phyloP scores from a whole-genome alignment of 2,888 invertebrate species.

The Netelia virgata region DNA sequence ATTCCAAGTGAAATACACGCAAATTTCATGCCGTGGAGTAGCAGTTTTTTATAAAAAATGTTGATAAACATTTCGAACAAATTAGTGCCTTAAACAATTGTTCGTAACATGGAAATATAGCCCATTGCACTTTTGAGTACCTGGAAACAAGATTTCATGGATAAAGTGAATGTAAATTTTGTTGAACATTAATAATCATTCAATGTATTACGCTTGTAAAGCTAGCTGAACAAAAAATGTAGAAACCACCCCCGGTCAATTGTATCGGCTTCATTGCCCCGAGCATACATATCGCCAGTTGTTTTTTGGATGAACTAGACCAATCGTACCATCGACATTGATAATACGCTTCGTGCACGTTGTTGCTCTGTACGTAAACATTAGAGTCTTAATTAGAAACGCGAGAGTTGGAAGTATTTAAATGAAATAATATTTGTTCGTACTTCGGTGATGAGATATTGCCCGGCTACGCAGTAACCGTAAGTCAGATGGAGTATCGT shows the following conservation, averaged over 20 bases:
- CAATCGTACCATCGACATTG: conserved; percentile 59
- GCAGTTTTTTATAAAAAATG: background rate
- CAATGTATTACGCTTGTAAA: conserved; percentile 54
- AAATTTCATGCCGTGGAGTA: background rate
- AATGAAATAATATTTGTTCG: background rate
- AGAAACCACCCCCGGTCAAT: conserved; percentile 60
- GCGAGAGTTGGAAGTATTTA: background rate
- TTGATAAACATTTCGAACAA: background rate
- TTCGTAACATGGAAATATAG: conserved; percentile 55
- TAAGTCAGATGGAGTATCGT: conserved; percentile 56
- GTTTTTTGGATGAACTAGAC: conserved; percentile 55
- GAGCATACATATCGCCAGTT: conserved; percentile 60
- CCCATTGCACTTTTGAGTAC: conserved; percentile 51
- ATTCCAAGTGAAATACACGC: background rate
- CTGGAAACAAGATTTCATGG: conserved; percentile 3
- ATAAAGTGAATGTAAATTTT: background rate
- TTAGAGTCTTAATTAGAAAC: background rate
- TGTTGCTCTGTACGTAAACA: conserved; percentile 45
- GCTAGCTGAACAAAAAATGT: conserved; percentile 53
- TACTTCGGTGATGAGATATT: conserved; percentile 60
- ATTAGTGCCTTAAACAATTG: conserved; percentile 10
- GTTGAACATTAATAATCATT: background rate
- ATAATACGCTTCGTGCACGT: conserved; percentile 56
- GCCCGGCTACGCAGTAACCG: conserved; percentile 58
- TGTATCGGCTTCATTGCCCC: conserved; percentile 55